Evolutionary conservation across 1,140 invertebrate species (phyloP), one percentile per base, ranked within the genome.

Genomic region (Nixonia krombeini): DNA sequence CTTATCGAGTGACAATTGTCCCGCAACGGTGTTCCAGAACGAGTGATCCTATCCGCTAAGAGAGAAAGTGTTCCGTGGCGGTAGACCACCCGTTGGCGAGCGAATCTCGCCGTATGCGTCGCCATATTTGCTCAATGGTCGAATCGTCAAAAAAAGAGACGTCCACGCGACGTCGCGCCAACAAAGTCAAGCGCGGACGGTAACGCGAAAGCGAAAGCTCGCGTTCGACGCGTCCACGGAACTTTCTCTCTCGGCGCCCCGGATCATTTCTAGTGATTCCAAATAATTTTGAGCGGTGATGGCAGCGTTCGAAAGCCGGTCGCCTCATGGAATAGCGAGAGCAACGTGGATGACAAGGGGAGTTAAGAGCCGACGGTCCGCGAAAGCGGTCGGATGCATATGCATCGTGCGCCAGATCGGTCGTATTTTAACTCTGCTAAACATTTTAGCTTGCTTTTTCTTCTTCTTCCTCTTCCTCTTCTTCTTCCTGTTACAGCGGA

Each of bases 301-400:
- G 21, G 33, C 1, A 44, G 28, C 26, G 41, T 25, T 42, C 78
- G 83, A 47, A 66, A 66, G 79, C 74, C 69, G 76, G 72, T 79
- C 64, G 70, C 61, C 71, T 69, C 74, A 72, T 78, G 79, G 82
- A 82, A 82, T 75, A 47, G 45, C 33, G n/a, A n/a, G n/a, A n/a
- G n/a, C n/a, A n/a, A n/a, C n/a, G n/a, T n/a, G n/a, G n/a, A n/a
- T n/a, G n/a, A n/a, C n/a, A n/a, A n/a, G n/a, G n/a, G 57, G 33
- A 46, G 41, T 38, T 44, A 35, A 37, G 12, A 51, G 13, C n/a
- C n/a, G n/a, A n/a, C n/a, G n/a, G n/a, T n/a, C n/a, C n/a, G n/a
- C n/a, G n/a, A n/a, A n/a, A n/a, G n/a, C n/a, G n/a, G n/a, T 50
- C 35, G 12, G 18, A 31, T 12, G 55, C 33, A 45, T 15, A 31